These are phyloP conservation scores for Andrena camellia DNA, from an alignment of 2,888 invertebrate species.

Conservation along the genomic window DNA sequence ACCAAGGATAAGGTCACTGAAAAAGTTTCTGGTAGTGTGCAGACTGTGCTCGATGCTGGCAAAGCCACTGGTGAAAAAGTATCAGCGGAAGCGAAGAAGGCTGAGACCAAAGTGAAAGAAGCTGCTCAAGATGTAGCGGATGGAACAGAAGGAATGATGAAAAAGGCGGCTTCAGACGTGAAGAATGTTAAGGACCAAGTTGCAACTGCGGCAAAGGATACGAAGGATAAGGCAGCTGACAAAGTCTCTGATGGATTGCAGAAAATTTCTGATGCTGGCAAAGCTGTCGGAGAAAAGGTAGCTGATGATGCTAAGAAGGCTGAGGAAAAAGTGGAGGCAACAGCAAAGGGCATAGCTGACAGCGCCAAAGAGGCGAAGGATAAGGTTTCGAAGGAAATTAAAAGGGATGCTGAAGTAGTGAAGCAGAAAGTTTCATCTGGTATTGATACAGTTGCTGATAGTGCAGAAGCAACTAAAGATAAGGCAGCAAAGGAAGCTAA, in stretches of 20 bases:
- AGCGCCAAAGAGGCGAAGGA: constrained; percentile 54
- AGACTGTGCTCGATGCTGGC: constrained; percentile 1
- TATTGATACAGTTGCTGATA: constrained; percentile 58
- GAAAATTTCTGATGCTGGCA: constrained; percentile 67
- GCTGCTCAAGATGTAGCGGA: constrained; percentile 34
- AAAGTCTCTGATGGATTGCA: constrained; percentile 43
- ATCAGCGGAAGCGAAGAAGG: neutral
- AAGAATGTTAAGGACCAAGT: constrained; percentile 74
- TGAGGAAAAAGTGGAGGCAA: neutral
- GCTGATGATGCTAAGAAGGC: constrained; percentile 80
- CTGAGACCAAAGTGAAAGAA: neutral
- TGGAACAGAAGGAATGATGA: constrained; percentile 56
- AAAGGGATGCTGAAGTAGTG: constrained; percentile 48
- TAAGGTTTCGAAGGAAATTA: constrained; percentile 37
- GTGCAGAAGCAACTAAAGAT: constrained; percentile 60
- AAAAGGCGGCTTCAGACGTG: constrained; percentile 61
- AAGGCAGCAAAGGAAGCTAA: constrained; percentile 57
- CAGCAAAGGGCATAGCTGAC: constrained; percentile 26
- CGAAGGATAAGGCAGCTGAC: constrained; percentile 56
- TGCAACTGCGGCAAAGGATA: neutral
- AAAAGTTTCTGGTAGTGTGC: neutral
- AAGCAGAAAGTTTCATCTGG: constrained; percentile 58
- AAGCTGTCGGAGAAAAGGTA: constrained; percentile 86
- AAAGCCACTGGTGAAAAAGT: constrained; percentile 27
- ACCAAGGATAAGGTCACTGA: constrained; percentile 68